phyloP scores from a whole-genome alignment of 1,140 invertebrate genomes.

The Brachionus rotundiformis region DNA sequence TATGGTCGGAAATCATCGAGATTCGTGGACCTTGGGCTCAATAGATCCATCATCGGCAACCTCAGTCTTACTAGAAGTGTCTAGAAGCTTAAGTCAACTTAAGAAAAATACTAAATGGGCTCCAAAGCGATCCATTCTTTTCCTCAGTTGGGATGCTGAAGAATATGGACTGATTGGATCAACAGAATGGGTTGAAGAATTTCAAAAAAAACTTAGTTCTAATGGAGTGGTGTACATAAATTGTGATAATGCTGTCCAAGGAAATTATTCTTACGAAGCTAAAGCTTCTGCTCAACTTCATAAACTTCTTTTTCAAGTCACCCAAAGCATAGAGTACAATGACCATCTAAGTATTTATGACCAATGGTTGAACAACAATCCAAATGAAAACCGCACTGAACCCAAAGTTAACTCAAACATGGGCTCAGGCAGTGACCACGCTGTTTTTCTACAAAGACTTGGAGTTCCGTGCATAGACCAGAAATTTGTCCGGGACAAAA shows the following conservation, averaged over 20 bases:
- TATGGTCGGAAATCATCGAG: constrained; percentile 69
- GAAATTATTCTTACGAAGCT: constrained; percentile 37
- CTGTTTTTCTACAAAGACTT: constrained; percentile 21
- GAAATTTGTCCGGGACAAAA: constrained; percentile 53
- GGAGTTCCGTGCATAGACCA: constrained; percentile 47
- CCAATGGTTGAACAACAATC: constrained; percentile 30
- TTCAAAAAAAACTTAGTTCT: neutral
- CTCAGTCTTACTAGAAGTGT: constrained; percentile 67
- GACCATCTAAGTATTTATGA: neutral
- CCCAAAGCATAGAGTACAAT: constrained; percentile 29
- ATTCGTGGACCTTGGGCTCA: constrained; percentile 68
- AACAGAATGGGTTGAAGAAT: constrained; percentile 64
- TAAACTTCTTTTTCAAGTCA: neutral
- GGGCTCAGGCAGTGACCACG: constrained; percentile 34
- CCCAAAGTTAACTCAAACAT: constrained; percentile 17
- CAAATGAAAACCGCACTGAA: neutral
- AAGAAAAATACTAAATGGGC: constrained; percentile 63
- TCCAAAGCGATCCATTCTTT: constrained; percentile 65
- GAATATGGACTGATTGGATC: constrained; percentile 67
- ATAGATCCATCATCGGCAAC: constrained; percentile 67
- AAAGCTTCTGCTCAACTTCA: neutral
- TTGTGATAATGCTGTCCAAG: constrained; percentile 57
- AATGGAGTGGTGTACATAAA: constrained; percentile 61
- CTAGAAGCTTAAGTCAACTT: constrained; percentile 63
- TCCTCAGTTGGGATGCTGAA: constrained; percentile 67